Evolutionary conservation across 1,140 invertebrate species (phyloP), one percentile per base, ranked within the genome.

Genomic region (Cyclina sinensis): DNA sequence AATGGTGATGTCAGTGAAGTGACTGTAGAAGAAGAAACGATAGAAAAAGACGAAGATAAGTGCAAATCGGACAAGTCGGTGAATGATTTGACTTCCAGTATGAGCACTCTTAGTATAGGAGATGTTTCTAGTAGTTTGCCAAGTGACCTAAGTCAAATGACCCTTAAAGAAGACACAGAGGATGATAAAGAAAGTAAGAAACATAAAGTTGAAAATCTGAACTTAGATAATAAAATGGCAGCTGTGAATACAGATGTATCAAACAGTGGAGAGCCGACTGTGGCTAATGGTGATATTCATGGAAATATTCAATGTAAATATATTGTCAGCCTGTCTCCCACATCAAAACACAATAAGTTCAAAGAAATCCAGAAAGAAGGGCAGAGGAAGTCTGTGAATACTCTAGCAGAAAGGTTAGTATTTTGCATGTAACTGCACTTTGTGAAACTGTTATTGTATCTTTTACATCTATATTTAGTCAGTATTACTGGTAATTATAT

Each of bases 331-430:
- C 24, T n/a, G 5, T 32, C 82, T 16, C 62, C 46, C 9, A 59
- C 80, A 21, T 57, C 65, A 21, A 51, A 91, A 78, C 59, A 78
- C 32, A 90, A 91, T 27, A 51, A 46, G 12, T 89, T 93, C 70
- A 91, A 93, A 59, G 94, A 95, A 62, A 92, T 94, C 90, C 84
- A 90, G 57, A 92, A 91, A 59, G 93, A 93, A 59, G 92, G 93
- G 0, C 86, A 90, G 51, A 54, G 88, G n/a, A 93, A 92, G 81
- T 93, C 93, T 7, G 91, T 93, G 54, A 90, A 83, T 27, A 92
- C 92, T 9, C 65, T 88, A 24, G 88, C 88, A 48, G 73, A 88
- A 7, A 82, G 86, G 92, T 62, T 89, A 84, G 5, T 16, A 11
- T 57, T 57, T 43, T n/a, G n/a, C n/a, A n/a, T n/a, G n/a, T n/a